Conservation (phyloP, 2,113 vertebrate genomes). For the Peucedramus taeniatus region DNA sequence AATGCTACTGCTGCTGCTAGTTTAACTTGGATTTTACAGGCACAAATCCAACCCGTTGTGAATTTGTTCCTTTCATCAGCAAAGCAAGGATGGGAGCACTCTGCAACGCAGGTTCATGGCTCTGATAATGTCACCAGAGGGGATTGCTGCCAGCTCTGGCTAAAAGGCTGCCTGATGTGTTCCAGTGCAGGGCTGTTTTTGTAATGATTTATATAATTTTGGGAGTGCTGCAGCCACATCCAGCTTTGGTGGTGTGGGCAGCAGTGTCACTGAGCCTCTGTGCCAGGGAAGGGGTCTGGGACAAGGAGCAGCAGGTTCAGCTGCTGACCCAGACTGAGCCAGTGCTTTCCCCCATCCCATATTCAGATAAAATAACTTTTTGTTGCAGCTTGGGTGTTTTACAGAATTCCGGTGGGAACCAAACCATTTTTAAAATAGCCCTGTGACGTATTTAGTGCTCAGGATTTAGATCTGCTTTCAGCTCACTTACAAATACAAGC, state of each 20-base stretch:
- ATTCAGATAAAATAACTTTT: not conserved
- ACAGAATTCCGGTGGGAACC: not conserved
- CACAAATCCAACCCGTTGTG: not conserved
- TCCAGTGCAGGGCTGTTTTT: not conserved
- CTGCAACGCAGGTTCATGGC: not conserved
- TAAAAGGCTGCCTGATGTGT: not conserved
- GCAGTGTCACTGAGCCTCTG: not conserved
- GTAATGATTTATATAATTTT: not conserved
- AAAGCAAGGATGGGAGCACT: not conserved
- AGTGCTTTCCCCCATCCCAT: not conserved
- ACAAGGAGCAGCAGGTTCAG: not conserved
- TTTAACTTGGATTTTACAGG: not conserved
- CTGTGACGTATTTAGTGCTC: not conserved
- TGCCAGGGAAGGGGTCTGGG: not conserved
- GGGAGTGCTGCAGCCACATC: not conserved
- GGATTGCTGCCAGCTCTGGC: not conserved
- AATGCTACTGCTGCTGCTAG: not conserved
- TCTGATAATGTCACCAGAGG: not conserved
- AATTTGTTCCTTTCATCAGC: not conserved
- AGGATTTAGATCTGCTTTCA: not conserved
- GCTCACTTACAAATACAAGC: not conserved
- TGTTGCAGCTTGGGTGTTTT: not conserved
- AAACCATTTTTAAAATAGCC: not conserved
- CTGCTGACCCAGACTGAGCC: not conserved
- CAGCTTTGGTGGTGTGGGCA: not conserved